Percentiles rank a stretch among this genome's conserved stretches.
Evolutionary conservation across 2,113 vertebrate genomes (phyloP).

Genomic region (Microtus oregoni): DNA sequence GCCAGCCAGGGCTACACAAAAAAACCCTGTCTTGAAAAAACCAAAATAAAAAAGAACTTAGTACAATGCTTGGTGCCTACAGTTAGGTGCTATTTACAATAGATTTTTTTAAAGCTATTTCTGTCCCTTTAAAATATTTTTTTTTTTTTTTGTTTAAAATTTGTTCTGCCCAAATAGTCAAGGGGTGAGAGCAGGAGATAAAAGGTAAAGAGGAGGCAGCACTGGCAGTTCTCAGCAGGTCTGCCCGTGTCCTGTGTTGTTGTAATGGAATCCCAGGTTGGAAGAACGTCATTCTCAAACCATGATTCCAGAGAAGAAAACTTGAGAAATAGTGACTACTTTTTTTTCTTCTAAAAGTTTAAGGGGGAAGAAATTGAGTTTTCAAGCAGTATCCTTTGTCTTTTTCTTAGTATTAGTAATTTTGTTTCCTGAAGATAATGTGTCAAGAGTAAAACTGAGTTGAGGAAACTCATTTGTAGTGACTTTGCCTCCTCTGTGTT

Average conservation of each 20-base stretch:
- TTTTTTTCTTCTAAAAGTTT: neutral
- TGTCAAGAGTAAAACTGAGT: neutral
- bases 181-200: neutral
- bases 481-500: constrained; percentile 39
- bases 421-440: constrained; percentile 30
- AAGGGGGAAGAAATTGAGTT: neutral
- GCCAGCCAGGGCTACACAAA: neutral
- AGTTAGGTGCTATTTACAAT: neutral
- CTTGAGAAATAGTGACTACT: neutral
- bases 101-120: neutral
- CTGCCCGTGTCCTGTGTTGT: neutral
- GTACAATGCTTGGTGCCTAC: neutral
- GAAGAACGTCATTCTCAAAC: constrained; percentile 3
- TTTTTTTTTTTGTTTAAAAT: neutral
- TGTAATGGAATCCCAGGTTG: neutral
- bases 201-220: neutral
- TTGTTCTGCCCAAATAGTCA: neutral
- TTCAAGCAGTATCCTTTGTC: neutral
- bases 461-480: constrained; percentile 18
- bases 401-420: neutral
- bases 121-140: neutral
- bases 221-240: neutral
- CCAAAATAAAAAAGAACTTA: neutral
- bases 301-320: neutral
- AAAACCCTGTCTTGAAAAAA: neutral